phyloP scores from a whole-genome alignment of 2,888 invertebrate species.

The Seira ritae region DNA sequence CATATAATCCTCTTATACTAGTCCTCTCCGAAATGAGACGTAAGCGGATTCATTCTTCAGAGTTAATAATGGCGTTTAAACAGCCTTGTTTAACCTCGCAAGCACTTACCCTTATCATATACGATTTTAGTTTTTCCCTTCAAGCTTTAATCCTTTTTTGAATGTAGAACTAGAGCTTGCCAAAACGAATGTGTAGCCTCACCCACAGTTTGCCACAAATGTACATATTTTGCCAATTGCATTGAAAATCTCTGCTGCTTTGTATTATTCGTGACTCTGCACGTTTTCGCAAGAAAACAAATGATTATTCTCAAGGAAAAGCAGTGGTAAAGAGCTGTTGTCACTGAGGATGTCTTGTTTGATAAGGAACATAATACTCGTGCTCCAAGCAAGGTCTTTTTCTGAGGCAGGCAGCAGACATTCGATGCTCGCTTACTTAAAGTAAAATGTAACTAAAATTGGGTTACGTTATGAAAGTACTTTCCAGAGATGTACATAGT shows the following conservation, averaged over 20 bases:
- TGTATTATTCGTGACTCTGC: not conserved
- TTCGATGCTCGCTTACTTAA: not conserved
- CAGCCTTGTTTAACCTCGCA: not conserved
- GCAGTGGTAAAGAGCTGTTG: not conserved
- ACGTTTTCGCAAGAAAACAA: conserved; percentile 3
- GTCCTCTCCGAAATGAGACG: not conserved
- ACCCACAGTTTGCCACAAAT: too few relatives aligned
- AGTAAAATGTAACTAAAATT: not conserved
- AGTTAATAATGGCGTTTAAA: not conserved
- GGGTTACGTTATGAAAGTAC: too few relatives aligned
- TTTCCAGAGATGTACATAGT: too few relatives aligned
- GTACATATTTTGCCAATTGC: too few relatives aligned
- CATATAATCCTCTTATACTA: not conserved
- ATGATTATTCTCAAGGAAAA: not conserved
- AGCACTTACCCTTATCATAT: not conserved
- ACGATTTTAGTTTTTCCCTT: not conserved
- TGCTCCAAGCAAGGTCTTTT: not conserved
- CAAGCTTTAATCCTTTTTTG: not conserved
- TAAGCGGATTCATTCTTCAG: not conserved
- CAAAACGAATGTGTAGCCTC: not conserved
- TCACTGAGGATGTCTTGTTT: not conserved
- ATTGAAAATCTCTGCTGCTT: too few relatives aligned
- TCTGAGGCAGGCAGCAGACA: not conserved
- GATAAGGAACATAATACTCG: not conserved
- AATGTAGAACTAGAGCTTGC: not conserved